These are phyloP conservation scores for Pogonus chalceus DNA, from an alignment of 1,140 invertebrate genomes.

Conservation along the genomic window DNA sequence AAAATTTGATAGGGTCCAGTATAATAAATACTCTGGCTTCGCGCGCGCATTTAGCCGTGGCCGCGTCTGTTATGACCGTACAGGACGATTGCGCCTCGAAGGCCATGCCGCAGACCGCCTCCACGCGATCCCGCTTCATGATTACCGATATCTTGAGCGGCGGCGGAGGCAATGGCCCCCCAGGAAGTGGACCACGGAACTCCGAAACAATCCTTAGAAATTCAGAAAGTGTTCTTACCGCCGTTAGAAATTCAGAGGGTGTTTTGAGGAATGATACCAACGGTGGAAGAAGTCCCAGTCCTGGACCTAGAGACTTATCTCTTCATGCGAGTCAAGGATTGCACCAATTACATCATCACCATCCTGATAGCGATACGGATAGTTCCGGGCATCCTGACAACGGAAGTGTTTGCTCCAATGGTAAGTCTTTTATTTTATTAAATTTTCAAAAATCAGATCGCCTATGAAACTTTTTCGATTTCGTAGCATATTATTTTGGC, in stretches of 20 bases:
- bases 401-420: slow-evolving; percentile 34
- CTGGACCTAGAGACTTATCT: slow-evolving; percentile 32
- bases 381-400: slow-evolving; percentile 35
- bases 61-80: slow-evolving; percentile 33
- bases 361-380: slow-evolving; percentile 31
- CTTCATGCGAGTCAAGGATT: slow-evolving; percentile 24
- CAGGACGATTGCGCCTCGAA: slow-evolving; percentile 29
- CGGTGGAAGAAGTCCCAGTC: slow-evolving; percentile 30
- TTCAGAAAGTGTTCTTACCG: slow-evolving; percentile 14
- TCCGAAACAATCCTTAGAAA: slow-evolving; percentile 12
- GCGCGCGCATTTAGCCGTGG: not conserved
- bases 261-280: slow-evolving; percentile 45
- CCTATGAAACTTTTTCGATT: too few species aligned
- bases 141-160: slow-evolving; percentile 66
- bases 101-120: slow-evolving; percentile 34
- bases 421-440: slow-evolving; percentile 21
- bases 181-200: slow-evolving; percentile 22
- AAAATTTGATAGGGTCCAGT: too few species aligned
- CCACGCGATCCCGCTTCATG: slow-evolving; percentile 61
- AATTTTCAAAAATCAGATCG: not conserved
- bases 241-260: slow-evolving; percentile 22
- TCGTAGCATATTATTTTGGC: too few species aligned
- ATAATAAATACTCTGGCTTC: not conserved
- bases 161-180: slow-evolving; percentile 30
- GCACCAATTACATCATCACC: slow-evolving; percentile 5